These are phyloP conservation scores for Coccyzus lansbergi DNA, from an alignment of 2,797 vertebrate genomes.

Conservation along the genomic window DNA sequence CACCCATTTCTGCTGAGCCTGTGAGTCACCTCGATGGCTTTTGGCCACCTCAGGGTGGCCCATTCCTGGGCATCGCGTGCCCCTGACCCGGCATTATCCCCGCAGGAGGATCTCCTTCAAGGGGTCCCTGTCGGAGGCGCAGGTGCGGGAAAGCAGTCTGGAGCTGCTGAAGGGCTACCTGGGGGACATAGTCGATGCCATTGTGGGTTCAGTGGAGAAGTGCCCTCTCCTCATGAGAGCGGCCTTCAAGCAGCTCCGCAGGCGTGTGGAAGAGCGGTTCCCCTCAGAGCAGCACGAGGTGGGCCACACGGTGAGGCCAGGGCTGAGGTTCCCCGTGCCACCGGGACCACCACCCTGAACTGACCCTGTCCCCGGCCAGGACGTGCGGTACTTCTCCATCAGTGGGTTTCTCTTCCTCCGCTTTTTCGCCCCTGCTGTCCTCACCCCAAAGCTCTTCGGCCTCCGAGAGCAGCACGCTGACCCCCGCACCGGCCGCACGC, in stretches of 20 bases:
- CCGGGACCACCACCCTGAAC: fast-evolving
- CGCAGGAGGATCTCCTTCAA: constrained; percentile 75
- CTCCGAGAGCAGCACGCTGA: constrained; percentile 89
- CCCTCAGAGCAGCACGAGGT: constrained; percentile 84
- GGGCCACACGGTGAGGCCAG: neutral
- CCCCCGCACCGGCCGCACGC: constrained; percentile 86
- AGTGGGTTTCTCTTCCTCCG: constrained; percentile 92
- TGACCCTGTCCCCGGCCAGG: constrained; percentile 72
- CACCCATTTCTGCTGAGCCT: neutral
- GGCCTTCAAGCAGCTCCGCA: constrained; percentile 87
- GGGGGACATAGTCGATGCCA: constrained; percentile 52
- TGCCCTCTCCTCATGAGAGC: constrained; percentile 86
- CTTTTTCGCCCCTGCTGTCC: constrained; percentile 89
- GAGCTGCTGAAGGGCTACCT: constrained; percentile 75
- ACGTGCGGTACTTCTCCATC: constrained; percentile 88
- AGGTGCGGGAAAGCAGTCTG: constrained; percentile 73
- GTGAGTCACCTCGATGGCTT: neutral
- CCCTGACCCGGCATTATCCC: fast-evolving
- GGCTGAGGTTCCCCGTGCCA: fast-evolving
- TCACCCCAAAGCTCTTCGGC: constrained; percentile 91
- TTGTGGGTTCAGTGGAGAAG: constrained; percentile 54
- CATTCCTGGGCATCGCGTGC: fast-evolving
- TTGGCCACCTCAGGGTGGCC: neutral
- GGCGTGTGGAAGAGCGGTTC: constrained; percentile 85
- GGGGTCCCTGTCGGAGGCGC: constrained; percentile 58